phyloP scores from a whole-genome alignment of 2,888 invertebrate species.

The Eilema sororculum region DNA sequence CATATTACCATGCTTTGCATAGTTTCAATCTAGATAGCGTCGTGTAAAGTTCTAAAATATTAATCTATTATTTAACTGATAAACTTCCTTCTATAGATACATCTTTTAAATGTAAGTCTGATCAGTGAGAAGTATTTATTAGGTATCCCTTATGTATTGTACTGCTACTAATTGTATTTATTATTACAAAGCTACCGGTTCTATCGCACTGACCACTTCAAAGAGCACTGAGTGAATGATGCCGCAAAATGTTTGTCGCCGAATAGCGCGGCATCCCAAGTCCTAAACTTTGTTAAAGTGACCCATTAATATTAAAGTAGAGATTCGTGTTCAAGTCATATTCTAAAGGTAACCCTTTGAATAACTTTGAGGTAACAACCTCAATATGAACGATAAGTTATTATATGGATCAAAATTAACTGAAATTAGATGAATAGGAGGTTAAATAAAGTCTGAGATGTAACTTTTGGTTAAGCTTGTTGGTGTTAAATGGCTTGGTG shows the following conservation, averaged over 20 bases:
- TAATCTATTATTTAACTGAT: not conserved
- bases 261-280: not conserved
- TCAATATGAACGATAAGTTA: not conserved
- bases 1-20: no score
- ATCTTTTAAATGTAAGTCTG: not conserved
- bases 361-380: slow-evolving; percentile 1
- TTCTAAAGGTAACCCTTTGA: slow-evolving; percentile 14
- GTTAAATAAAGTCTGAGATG: not conserved
- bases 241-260: slow-evolving; percentile 33
- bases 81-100: not conserved
- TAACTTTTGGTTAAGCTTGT: not conserved
- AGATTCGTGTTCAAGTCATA: slow-evolving; percentile 5
- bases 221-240: slow-evolving; percentile 41
- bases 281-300: slow-evolving; percentile 23
- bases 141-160: slow-evolving; percentile 40
- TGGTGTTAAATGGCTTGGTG: not conserved
- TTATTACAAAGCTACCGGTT: slow-evolving; percentile 44
- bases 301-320: slow-evolving; percentile 12
- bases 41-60: no score
- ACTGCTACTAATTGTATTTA: slow-evolving; percentile 57
- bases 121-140: not conserved
- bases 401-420: not conserved
- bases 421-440: not conserved
- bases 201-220: slow-evolving; percentile 53
- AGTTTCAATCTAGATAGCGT: no score